Base-by-base conservation (phyloP, 2,113 vertebrate species). In the Synchiropus splendidus region DNA sequence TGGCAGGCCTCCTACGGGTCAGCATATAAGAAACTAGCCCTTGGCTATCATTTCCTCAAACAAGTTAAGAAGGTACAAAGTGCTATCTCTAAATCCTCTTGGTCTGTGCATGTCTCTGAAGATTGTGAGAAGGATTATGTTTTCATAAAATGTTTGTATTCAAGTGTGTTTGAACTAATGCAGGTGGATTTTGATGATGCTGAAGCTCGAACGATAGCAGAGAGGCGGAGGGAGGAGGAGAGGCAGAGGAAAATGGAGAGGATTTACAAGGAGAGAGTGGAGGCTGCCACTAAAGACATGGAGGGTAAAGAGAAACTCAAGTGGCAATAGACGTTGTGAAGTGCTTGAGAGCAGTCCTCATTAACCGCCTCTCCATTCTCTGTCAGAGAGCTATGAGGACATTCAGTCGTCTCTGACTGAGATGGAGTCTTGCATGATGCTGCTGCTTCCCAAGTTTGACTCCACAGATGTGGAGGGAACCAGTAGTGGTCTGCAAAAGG, bases 131-230 rank as follows among this genome's bases (percentile, higher is more conserved):
- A 3, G 12, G 3, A 12, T 38, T 4, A 5, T 11, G 16, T 18
- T 2, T 17, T 39, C 3, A 18, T n/a, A 6, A 2, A 12, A 39
- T 18, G 12, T 39, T 18, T 30, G 11, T 32, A 31, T 16, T 3
- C 12, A 33, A 6, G 11, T 16, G n/a, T 18, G 3, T 34, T 46
- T 11, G 16, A 0, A 2, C 13, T 21, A 31, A 18, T 18, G 21
- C 41, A 99, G 95, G 88, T 99, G 53, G 92, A 98, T 70, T 98
- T 99, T 68, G 86, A 89, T 43, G 92, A 98, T 37, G 61, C 85
- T 1, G 73, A 79, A 34, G 86, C 82, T 6, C 78, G 94, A 67
- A 92, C 90, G 0, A 47, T 83, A 32, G 80, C 86, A 13, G 90
- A 97, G 55, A 85, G 91, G 42, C 88, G 67, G 42, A 83, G 88